A percentile compares a stretch with the other conserved stretches of the same genome.
Conservation (phyloP, 2,888 invertebrate genomes). For the Pristionchus fissidentatus region DNA sequence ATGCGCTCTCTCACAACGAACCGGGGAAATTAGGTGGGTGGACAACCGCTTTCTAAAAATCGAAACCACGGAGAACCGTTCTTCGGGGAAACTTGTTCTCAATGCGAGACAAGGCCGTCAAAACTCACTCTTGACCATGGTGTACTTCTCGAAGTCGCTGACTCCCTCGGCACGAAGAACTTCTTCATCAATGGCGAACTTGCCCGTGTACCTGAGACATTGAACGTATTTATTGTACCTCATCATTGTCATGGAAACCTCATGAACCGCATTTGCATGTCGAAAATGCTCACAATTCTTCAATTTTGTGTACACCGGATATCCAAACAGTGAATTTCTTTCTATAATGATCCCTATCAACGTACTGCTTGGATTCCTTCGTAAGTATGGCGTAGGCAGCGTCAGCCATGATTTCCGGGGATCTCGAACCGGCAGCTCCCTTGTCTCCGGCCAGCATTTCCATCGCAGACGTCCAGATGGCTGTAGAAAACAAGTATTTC, state of each 20-base stretch:
- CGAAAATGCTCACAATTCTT: too few relatives aligned
- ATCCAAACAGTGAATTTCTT: too few relatives aligned
- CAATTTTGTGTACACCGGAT: too few relatives aligned
- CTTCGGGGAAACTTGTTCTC: too few relatives aligned
- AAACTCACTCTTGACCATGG: constrained; percentile 84
- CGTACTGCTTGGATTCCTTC: constrained; percentile 82
- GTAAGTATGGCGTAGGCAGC: constrained; percentile 88
- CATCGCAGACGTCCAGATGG: constrained; percentile 85
- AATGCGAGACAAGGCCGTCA: too few relatives aligned
- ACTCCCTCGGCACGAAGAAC: constrained; percentile 86
- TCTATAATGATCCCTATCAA: background rate
- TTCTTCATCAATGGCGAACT: constrained; percentile 93
- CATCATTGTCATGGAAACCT: too few relatives aligned
- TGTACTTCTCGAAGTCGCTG: constrained; percentile 88
- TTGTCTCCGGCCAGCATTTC: constrained; percentile 77
- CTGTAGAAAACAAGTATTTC: too few relatives aligned
- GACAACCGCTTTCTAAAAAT: too few relatives aligned
- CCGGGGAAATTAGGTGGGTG: too few relatives aligned
- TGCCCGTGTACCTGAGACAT: constrained; percentile 80
- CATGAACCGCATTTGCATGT: too few relatives aligned
- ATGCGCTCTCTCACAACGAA: too few relatives aligned
- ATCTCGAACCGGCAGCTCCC: constrained; percentile 78
- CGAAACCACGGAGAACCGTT: too few relatives aligned
- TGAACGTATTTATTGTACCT: background rate
- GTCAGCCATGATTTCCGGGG: constrained; percentile 79